These are phyloP conservation scores for Andricus curvator DNA, from an alignment of 2,888 invertebrate species.

Conservation along the genomic window DNA sequence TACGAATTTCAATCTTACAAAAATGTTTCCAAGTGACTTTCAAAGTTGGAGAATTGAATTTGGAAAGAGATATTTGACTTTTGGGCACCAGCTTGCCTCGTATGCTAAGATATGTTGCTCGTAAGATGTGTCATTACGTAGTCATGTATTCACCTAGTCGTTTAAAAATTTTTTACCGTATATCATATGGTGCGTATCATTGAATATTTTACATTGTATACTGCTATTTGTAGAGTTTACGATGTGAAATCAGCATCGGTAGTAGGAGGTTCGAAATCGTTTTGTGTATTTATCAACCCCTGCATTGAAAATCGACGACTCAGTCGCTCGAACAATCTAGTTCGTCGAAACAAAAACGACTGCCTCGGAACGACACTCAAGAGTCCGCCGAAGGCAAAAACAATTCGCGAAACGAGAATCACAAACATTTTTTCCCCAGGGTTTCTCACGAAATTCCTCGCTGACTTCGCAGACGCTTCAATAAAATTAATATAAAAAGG, in stretches of 20 bases:
- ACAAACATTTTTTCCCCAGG: slow-evolving; percentile 10
- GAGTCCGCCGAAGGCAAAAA: not conserved
- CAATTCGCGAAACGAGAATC: not conserved
- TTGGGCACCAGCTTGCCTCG: slow-evolving; percentile 65
- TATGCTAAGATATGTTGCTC: slow-evolving; percentile 77
- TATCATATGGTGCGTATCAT: slow-evolving; percentile 70
- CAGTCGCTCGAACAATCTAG: not conserved
- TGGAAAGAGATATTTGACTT: slow-evolving; percentile 19
- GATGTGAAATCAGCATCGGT: slow-evolving; percentile 57
- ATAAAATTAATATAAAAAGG: slow-evolving; percentile 42
- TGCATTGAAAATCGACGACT: slow-evolving; percentile 30
- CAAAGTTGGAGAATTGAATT: not conserved
- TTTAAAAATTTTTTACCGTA: slow-evolving; percentile 56
- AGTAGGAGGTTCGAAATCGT: slow-evolving; percentile 52
- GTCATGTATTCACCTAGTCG: slow-evolving; percentile 58
- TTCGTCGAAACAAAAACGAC: not conserved
- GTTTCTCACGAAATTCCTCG: slow-evolving; percentile 42
- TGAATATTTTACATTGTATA: slow-evolving; percentile 71
- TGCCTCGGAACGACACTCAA: not conserved
- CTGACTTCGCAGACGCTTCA: slow-evolving; percentile 1
- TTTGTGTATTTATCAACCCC: slow-evolving; percentile 45
- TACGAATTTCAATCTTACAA: not conserved
- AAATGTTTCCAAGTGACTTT: not conserved
- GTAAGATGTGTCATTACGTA: slow-evolving; percentile 74
- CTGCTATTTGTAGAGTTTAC: slow-evolving; percentile 57